Evolutionary conservation across 1,140 invertebrate genomes (phyloP), one percentile per base, ranked within the genome.

Genomic region (Calephelis nemesis): DNA sequence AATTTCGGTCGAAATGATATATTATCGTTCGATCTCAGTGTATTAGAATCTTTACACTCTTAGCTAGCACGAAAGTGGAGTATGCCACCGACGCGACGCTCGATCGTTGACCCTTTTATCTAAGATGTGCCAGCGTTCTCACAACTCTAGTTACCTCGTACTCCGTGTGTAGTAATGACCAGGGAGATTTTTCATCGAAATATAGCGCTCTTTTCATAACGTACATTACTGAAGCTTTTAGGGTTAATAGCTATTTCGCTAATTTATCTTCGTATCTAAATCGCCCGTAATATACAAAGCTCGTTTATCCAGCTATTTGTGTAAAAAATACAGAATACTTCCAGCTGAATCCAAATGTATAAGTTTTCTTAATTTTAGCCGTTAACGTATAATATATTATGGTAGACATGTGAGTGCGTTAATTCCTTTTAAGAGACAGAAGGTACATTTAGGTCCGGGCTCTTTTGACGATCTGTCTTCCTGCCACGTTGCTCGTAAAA

Each of bases 71-170:
- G 50, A 66, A 66, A 50, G 64, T 66, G 64, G 49, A 66, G 64
- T 65, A 49, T 52, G 64, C 64, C 50, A 66, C 64, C 40, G 49
- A 19, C 64, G 39, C 64, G 49, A 19, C 50, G 50, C 39, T 66
- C 64, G 64, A 66, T 66, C 64, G 52, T 54, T 66, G 64, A 66
- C 64, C 64, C 64, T 58, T 66, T 66, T 66, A 66, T 66, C 64
- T 66, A 66, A 66, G 64, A 66, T 58, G 49, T 66, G 64, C 64
- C 50, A 9, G 11, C 50, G 40, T 45, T 52, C 52, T 39, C 52
- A 58, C 52, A 15, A 58, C 52, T 30, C 52, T 58, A 58, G 54
- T 60, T 60, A 60, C 54, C 54, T 60, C 30, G 54, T 60, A 60
- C 54, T 60, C 54, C 19, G 30, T 12, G 19, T 60, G 30, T 45